phyloP scores from a whole-genome alignment of 2,888 invertebrate genomes.

The Drosophila acutilabella region DNA sequence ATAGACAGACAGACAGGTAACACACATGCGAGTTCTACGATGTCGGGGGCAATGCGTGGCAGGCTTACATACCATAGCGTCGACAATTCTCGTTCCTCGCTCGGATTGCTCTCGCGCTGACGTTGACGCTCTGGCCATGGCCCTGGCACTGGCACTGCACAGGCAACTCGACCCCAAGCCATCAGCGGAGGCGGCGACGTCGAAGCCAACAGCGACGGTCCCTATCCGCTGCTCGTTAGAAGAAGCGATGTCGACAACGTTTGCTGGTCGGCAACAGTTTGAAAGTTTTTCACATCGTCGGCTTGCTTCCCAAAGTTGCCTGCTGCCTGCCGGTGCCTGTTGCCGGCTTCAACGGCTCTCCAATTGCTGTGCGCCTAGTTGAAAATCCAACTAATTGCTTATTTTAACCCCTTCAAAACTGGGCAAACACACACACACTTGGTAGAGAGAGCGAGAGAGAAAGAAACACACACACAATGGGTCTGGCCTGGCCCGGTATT shows the following conservation, averaged over 20 bases:
- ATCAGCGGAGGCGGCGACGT: constrained; percentile 29
- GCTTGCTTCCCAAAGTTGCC: constrained; percentile 63
- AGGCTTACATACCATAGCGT: constrained; percentile 58
- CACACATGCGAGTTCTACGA: constrained; percentile 20
- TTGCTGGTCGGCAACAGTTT: constrained; percentile 70
- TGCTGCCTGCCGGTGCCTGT: constrained; percentile 45
- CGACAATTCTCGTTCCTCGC: constrained; percentile 20
- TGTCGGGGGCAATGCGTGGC: constrained; percentile 57
- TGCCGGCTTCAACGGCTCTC: constrained; percentile 65
- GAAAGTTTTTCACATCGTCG: constrained; percentile 76
- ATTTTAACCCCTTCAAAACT: constrained; percentile 84
- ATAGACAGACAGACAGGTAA: neutral
- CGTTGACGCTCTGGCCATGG: constrained; percentile 9
- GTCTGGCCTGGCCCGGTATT: constrained; percentile 62
- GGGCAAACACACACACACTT: constrained; percentile 57
- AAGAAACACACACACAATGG: constrained; percentile 47
- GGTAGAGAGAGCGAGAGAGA: constrained; percentile 8
- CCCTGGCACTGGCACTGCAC: constrained; percentile 16
- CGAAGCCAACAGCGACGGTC: constrained; percentile 45
- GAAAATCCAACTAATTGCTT: constrained; percentile 81
- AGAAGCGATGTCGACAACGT: constrained; percentile 57
- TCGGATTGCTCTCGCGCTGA: constrained; percentile 29
- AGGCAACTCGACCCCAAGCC: constrained; percentile 32
- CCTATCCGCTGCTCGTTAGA: constrained; percentile 73
- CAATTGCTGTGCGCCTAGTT: constrained; percentile 79